Evolutionary conservation across 2,113 vertebrate genomes (phyloP).

Genomic region (Mixornis gularis): DNA sequence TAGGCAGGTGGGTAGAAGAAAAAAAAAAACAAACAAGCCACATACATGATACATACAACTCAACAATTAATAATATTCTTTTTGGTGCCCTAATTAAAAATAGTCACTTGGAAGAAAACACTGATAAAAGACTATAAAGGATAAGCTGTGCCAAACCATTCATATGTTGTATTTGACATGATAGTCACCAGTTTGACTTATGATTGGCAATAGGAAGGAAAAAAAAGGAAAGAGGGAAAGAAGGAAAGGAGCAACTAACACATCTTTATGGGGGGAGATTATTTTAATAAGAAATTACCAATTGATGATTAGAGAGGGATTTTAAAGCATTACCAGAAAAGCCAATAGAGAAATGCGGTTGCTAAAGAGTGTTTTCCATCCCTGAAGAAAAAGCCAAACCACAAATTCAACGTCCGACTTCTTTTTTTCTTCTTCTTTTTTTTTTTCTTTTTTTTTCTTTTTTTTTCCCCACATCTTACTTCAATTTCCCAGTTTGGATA

Average conservation of each 20-base stretch:
- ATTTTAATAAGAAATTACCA: background rate
- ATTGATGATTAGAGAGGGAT: background rate
- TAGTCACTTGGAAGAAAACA: background rate
- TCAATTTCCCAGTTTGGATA: background rate
- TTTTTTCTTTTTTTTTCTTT: background rate
- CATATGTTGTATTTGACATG: background rate
- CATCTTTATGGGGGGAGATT: background rate
- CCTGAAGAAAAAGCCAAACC: background rate
- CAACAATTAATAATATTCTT: background rate
- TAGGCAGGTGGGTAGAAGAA: fast-evolving
- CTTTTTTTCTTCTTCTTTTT: background rate
- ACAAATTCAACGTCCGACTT: background rate
- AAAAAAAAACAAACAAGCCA: background rate
- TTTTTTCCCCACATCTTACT: background rate
- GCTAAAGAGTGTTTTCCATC: background rate
- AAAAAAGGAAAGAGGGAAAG: background rate
- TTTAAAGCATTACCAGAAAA: background rate
- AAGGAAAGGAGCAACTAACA: background rate
- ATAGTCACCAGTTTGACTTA: background rate
- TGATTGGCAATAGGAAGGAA: background rate
- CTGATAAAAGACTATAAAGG: background rate
- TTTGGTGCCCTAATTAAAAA: background rate
- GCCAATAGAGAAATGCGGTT: background rate
- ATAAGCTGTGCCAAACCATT: background rate
- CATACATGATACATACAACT: background rate